These are phyloP conservation scores for Littorina saxatilis DNA, from an alignment of 1,140 invertebrate species.

Conservation along the genomic window DNA sequence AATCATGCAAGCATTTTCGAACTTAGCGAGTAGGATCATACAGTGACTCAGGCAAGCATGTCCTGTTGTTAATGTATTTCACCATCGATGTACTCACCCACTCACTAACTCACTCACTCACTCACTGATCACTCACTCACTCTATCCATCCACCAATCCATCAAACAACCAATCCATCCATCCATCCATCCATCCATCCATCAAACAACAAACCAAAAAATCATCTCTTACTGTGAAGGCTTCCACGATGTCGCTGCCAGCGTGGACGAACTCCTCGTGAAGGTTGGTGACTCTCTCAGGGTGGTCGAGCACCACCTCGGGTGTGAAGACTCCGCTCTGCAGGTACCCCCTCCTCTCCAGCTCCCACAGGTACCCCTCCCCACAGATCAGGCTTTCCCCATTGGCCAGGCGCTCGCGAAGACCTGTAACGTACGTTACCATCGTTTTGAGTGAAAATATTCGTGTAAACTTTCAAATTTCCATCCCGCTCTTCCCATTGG, in stretches of 20 bases:
- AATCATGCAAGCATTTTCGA: too few relatives aligned
- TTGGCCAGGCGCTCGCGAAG: conserved; percentile 53
- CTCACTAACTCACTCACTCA: too few relatives aligned
- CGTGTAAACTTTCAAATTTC: background rate
- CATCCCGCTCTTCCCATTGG: background rate
- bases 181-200: too few relatives aligned
- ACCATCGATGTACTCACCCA: background rate
- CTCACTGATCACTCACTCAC: too few relatives aligned
- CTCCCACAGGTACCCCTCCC: conserved; percentile 70
- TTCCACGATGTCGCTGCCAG: conserved; percentile 67
- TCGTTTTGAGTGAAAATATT: too few relatives aligned
- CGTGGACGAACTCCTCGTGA: conserved; percentile 65
- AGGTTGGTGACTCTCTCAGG: conserved; percentile 56
- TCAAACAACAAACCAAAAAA: too few relatives aligned
- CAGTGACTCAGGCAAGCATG: background rate
- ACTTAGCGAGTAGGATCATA: background rate
- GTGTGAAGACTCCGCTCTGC: conserved; percentile 59
- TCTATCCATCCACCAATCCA: too few relatives aligned
- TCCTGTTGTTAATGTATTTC: background rate
- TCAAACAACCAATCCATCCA: too few relatives aligned
- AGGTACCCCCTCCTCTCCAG: conserved; percentile 63
- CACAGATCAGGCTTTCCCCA: conserved; percentile 57
- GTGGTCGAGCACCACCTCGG: conserved; percentile 66
- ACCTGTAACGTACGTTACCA: too few relatives aligned
- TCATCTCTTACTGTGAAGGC: conserved; percentile 58